phyloP scores from a whole-genome alignment of 2,888 invertebrate genomes.

The Drosophila siamana region DNA sequence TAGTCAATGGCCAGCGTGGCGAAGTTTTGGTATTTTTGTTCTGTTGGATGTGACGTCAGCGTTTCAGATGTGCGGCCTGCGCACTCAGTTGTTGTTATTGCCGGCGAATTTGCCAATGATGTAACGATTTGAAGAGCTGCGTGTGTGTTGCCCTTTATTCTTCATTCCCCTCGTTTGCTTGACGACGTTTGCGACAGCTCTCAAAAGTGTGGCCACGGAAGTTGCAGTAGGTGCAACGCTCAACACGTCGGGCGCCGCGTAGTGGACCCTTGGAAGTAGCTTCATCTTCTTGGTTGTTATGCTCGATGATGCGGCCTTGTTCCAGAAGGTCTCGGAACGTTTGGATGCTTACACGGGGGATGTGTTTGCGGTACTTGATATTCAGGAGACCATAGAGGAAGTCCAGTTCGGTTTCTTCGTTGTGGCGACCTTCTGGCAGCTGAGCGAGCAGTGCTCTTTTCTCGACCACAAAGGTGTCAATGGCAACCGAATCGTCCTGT shows the following conservation, averaged over 20 bases:
- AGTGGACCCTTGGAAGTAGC: slow-evolving; percentile 43
- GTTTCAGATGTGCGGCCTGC: slow-evolving; percentile 26
- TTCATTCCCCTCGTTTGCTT: slow-evolving; percentile 15
- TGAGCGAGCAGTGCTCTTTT: slow-evolving; percentile 83
- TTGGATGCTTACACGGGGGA: slow-evolving; percentile 73
- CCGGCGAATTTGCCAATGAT: slow-evolving; percentile 29
- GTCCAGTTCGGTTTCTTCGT: slow-evolving; percentile 82
- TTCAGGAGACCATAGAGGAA: slow-evolving; percentile 82
- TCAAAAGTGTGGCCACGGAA: slow-evolving; percentile 81
- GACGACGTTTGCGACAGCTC: slow-evolving; percentile 77
- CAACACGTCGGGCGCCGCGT: slow-evolving; percentile 59
- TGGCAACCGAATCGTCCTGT: slow-evolving; percentile 69
- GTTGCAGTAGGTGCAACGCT: slow-evolving; percentile 82
- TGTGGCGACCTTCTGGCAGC: slow-evolving; percentile 81
- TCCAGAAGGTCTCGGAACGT: slow-evolving; percentile 82
- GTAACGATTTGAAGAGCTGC: slow-evolving; percentile 32
- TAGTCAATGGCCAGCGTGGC: slow-evolving; percentile 42
- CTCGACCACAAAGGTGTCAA: slow-evolving; percentile 81
- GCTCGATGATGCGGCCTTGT: slow-evolving; percentile 82
- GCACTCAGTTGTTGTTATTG: slow-evolving; percentile 4
- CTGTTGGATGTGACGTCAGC: slow-evolving; percentile 27
- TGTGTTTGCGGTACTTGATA: slow-evolving; percentile 82
- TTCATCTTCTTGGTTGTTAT: slow-evolving; percentile 72
- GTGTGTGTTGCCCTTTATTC: slow-evolving; percentile 31
- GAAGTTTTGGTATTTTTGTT: slow-evolving; percentile 22